Base-by-base conservation (phyloP, 2,888 invertebrate species). In the Watsonalla binaria region DNA sequence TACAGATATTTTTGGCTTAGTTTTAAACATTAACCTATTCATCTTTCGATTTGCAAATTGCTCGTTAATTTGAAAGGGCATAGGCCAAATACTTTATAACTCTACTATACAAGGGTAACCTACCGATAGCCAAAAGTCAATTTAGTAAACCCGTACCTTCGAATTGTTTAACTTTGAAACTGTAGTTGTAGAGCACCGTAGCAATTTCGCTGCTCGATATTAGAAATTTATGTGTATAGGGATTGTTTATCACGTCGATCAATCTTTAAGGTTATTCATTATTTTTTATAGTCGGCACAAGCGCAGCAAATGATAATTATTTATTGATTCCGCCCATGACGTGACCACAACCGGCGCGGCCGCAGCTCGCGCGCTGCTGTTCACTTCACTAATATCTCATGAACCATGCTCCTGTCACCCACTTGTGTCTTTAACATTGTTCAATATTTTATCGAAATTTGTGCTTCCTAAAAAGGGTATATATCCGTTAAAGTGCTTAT, bases 261-360 rank as follows among this genome's bases (percentile, higher is more conserved):
- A 4, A 24, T 24, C 11, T 42, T 42, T 42, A 42, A 11, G 11
- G 8, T 11, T 6, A 37, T 5, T 35, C 8, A 13, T 49, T 13
- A 49, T 39, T 39, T 4, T 39, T 11, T 7, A 5, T 11, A 37
- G 42, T 15, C 15, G 14, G 49, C 49, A 49, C 49, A 15, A 54
- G 53, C 45, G 57, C 53, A 46, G 46, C 52, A 53, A 56, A 55
- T 60, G 55, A 58, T 56, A 52, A 59, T 59, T 60, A 68, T 66
- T 69, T 68, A 76, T 74, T 75, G 70, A 72, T 72, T 73, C 69
- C 70, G 59, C 63, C 55, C 62, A 61, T 72, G 70, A 68, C 72
- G 77, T 66, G 70, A 60, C 59, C 57, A 62, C 62, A 65, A 63
- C 57, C 57, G 55, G 53, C 55, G 34, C 63, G 61, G 56, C 57